Evolutionary conservation across 2,888 invertebrate species (phyloP).

Genomic region (Eupsilia transversa): DNA sequence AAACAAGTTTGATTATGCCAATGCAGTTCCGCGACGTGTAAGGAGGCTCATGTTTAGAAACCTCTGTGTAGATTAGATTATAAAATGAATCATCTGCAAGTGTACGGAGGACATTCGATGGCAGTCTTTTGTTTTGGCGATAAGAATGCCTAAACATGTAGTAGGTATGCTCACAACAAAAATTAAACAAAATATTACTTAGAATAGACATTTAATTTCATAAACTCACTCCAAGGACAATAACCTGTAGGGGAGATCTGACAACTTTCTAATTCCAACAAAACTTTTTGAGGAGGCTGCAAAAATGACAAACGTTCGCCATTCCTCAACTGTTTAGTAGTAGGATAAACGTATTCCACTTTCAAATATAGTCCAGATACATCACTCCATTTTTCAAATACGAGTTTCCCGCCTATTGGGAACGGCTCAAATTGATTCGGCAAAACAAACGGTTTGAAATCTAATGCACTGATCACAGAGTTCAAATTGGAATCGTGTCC

Average conservation of each 20-base stretch:
- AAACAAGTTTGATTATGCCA: constrained; percentile 32
- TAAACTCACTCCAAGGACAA: constrained; percentile 76
- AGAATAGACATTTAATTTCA: constrained; percentile 46
- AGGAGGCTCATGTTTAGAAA: background rate
- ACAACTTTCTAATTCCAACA: constrained; percentile 75
- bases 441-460: constrained; percentile 74
- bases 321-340: constrained; percentile 75
- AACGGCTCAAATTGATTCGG: constrained; percentile 78
- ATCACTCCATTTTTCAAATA: constrained; percentile 83
- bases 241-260: constrained; percentile 71
- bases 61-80: background rate
- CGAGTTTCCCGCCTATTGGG: constrained; percentile 83
- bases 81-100: background rate
- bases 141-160: background rate
- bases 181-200: constrained; percentile 19
- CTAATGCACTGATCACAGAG: constrained; percentile 73
- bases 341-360: constrained; percentile 80
- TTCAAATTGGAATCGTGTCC: constrained; percentile 84
- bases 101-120: background rate
- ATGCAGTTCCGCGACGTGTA: background rate
- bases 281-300: constrained; percentile 74
- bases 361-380: constrained; percentile 72
- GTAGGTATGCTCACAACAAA: background rate
- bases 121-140: background rate
- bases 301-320: constrained; percentile 67